phyloP scores from a whole-genome alignment of 2,888 invertebrate genomes.

The Calliscelio sp. region DNA sequence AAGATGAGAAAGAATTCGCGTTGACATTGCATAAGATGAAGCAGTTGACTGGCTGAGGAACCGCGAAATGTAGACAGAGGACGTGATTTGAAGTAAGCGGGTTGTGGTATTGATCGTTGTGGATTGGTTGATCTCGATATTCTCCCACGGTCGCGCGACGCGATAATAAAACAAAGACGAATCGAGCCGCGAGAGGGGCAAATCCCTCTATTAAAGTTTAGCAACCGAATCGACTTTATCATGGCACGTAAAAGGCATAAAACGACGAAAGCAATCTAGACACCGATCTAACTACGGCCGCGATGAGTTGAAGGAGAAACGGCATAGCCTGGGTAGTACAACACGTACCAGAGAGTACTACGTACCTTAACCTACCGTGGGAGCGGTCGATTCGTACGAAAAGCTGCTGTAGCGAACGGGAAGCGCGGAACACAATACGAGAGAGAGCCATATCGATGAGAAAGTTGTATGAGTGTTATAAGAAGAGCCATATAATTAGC shows the following conservation, averaged over 20 bases:
- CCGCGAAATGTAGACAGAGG: conserved; percentile 7
- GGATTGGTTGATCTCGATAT: conserved; percentile 63
- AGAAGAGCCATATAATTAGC: conserved; percentile 80
- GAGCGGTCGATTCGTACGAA: conserved; percentile 75
- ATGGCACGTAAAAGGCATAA: conserved; percentile 81
- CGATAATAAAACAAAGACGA: conserved; percentile 70
- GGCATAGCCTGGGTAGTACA: conserved; percentile 67
- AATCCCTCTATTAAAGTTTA: conserved; percentile 78
- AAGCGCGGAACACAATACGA: conserved; percentile 74
- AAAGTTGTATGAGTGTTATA: conserved; percentile 75
- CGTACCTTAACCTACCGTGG: conserved; percentile 77
- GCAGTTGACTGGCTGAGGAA: conserved; percentile 1
- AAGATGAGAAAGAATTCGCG: neutral
- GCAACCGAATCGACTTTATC: conserved; percentile 74
- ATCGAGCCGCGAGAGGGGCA: conserved; percentile 68
- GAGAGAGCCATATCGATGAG: conserved; percentile 72
- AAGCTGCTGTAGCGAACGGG: conserved; percentile 75
- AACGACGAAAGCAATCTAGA: conserved; percentile 82
- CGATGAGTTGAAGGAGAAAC: conserved; percentile 74
- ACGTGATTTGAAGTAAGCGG: conserved; percentile 38
- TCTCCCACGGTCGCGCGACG: conserved; percentile 70
- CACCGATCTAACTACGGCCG: conserved; percentile 77
- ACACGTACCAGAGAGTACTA: conserved; percentile 72
- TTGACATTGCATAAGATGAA: conserved; percentile 11
- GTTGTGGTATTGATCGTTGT: conserved; percentile 37